phyloP scores from a whole-genome alignment of 2,797 vertebrate genomes.

The Silurus aristotelis region DNA sequence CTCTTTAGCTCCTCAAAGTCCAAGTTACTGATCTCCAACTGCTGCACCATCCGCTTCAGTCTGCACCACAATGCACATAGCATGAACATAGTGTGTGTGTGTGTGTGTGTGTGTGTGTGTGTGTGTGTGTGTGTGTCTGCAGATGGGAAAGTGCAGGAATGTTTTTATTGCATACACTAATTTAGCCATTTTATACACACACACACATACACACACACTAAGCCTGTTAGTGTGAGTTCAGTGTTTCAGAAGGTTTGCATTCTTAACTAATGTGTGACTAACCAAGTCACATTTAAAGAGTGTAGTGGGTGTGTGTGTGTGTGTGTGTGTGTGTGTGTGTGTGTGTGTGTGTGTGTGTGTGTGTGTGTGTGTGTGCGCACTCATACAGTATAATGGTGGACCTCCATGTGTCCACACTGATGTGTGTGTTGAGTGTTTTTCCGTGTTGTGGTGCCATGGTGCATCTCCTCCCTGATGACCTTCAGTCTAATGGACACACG shows the following conservation, averaged over 20 bases:
- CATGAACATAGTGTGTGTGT: not conserved
- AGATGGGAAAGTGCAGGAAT: constrained; percentile 79
- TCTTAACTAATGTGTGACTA: not conserved
- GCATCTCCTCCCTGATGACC: constrained; percentile 16
- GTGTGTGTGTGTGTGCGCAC: not conserved
- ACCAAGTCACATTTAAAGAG: not conserved
- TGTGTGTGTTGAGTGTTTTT: constrained; percentile 1
- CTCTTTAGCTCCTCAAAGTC: constrained; percentile 87
- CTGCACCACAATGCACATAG: constrained; percentile 60
- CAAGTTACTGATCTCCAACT: constrained; percentile 85
- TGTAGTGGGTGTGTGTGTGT: no score
- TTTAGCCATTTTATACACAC: constrained; percentile 73
- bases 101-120: not conserved
- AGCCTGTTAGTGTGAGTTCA: not conserved
- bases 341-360: constrained; percentile 7
- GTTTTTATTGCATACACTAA: constrained; percentile 78
- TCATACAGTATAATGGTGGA: constrained; percentile 26
- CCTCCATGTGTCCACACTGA: constrained; percentile 31
- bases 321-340: not conserved
- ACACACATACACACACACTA: not conserved
- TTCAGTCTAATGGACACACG: constrained; percentile 21
- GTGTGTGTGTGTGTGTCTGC: constrained; percentile 58
- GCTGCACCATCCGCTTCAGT: constrained; percentile 85
- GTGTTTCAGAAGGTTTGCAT: not conserved
- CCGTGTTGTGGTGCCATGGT: constrained; percentile 11